These are phyloP conservation scores for Drosophila kuntzei DNA, from an alignment of 2,888 invertebrate species.

Conservation along the genomic window DNA sequence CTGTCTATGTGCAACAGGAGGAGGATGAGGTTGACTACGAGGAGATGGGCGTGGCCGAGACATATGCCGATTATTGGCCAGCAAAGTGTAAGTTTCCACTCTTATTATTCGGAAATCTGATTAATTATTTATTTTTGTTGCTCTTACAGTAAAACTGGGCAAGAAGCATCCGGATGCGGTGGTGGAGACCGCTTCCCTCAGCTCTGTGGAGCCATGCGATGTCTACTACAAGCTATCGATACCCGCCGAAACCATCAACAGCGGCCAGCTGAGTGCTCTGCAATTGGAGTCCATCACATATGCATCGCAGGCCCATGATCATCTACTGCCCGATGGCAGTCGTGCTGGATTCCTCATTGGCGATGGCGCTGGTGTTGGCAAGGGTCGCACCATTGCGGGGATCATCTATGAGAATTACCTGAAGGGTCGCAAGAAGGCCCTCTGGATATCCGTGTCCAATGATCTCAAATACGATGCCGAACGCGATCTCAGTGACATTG, in stretches of 20 bases:
- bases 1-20: slow-evolving; percentile 83
- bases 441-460: slow-evolving; percentile 99
- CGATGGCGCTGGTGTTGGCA: slow-evolving; percentile 99
- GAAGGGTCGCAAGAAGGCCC: slow-evolving; percentile 96
- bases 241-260: slow-evolving; percentile 93
- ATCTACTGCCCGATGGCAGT: slow-evolving; percentile 94
- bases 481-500: slow-evolving; percentile 97
- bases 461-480: slow-evolving; percentile 99
- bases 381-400: slow-evolving; percentile 98
- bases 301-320: slow-evolving; percentile 98
- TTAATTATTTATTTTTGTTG: background rate
- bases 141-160: slow-evolving; percentile 92
- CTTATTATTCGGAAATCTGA: background rate
- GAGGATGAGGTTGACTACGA: slow-evolving; percentile 96
- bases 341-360: slow-evolving; percentile 98
- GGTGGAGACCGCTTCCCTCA: slow-evolving; percentile 98
- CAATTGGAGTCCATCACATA: slow-evolving; percentile 99
- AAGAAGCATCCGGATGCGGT: slow-evolving; percentile 99
- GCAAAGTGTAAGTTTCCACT: slow-evolving; percentile 90
- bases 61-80: slow-evolving; percentile 99
- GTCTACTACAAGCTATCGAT: slow-evolving; percentile 94
- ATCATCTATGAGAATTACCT: slow-evolving; percentile 99
- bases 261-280: slow-evolving; percentile 95
- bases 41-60: slow-evolving; percentile 99
- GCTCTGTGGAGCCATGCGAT: slow-evolving; percentile 97